Evolutionary conservation across 2,113 vertebrate genomes (phyloP).

Genomic region (Phyllostomus hastatus): DNA sequence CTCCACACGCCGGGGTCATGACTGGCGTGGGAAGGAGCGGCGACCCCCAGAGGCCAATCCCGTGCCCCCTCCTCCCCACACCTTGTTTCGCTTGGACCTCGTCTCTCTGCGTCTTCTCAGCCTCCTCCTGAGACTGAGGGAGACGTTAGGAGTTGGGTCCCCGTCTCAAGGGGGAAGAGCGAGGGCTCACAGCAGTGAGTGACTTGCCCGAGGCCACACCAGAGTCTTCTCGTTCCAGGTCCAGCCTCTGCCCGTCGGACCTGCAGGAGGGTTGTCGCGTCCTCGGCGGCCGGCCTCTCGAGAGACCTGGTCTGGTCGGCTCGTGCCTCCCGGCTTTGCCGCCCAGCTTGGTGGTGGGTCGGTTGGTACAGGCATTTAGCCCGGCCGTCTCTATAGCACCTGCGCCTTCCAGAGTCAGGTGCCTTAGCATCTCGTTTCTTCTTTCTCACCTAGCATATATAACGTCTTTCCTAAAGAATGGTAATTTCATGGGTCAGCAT

Average conservation of each 20-base stretch:
- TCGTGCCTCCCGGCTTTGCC: not conserved
- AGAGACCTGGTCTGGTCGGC: not conserved
- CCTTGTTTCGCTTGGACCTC: fast-evolving
- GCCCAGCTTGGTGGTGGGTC: not conserved
- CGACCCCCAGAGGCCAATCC: not conserved
- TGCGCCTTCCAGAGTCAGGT: not conserved
- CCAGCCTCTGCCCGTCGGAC: not conserved
- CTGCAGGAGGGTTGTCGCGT: no score
- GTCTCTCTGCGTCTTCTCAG: not conserved
- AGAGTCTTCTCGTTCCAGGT: not conserved
- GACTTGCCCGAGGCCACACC: not conserved
- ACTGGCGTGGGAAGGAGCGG: not conserved
- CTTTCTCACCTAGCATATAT: not conserved
- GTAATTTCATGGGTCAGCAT: not conserved
- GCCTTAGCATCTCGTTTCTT: not conserved
- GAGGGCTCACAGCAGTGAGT: not conserved
- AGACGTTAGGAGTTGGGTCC: not conserved
- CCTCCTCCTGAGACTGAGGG: not conserved
- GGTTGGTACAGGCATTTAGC: not conserved
- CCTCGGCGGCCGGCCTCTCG: not conserved
- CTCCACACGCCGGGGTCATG: not conserved
- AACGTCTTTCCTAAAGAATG: not conserved
- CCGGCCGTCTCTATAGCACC: not conserved
- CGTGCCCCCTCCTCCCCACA: not conserved
- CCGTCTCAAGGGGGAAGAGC: not conserved